These are phyloP conservation scores for Polyommatus icarus DNA, from an alignment of 2,888 invertebrate species.

Conservation along the genomic window DNA sequence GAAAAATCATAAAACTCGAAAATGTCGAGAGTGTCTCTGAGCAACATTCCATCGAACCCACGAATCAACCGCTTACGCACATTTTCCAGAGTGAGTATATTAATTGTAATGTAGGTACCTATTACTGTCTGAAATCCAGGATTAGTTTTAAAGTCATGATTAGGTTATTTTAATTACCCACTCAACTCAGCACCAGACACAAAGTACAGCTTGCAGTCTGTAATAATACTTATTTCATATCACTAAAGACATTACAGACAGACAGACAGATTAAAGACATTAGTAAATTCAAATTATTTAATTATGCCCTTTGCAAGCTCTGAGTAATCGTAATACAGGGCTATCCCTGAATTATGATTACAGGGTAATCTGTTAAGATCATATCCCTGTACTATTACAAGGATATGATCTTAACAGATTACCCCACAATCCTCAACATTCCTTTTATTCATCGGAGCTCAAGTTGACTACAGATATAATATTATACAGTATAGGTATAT, in stretches of 20 bases:
- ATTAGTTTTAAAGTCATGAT: neutral
- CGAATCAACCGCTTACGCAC: conserved; percentile 72
- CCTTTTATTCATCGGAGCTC: neutral
- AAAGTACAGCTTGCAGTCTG: neutral
- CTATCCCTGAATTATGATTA: too few species aligned
- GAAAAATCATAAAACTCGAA: conserved; percentile 41
- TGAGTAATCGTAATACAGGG: too few species aligned
- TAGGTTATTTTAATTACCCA: neutral
- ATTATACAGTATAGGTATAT: too few species aligned
- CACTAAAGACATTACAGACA: neutral
- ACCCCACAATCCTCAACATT: neutral
- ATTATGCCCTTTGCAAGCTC: too few species aligned
- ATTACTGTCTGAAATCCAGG: conserved; percentile 29
- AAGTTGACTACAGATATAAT: neutral
- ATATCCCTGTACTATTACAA: too few species aligned
- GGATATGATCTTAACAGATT: neutral
- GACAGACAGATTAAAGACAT: neutral
- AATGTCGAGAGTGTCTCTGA: conserved; percentile 76
- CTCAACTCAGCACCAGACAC: too few species aligned
- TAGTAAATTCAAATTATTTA: too few species aligned
- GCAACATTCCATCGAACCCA: conserved; percentile 74
- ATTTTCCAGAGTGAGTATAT: conserved; percentile 69
- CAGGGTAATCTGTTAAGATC: too few species aligned
- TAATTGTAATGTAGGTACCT: too few species aligned
- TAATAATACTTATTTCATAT: neutral